Evolutionary conservation across 2,797 vertebrate genomes (phyloP).

Genomic region (Sebastes iracundus): DNA sequence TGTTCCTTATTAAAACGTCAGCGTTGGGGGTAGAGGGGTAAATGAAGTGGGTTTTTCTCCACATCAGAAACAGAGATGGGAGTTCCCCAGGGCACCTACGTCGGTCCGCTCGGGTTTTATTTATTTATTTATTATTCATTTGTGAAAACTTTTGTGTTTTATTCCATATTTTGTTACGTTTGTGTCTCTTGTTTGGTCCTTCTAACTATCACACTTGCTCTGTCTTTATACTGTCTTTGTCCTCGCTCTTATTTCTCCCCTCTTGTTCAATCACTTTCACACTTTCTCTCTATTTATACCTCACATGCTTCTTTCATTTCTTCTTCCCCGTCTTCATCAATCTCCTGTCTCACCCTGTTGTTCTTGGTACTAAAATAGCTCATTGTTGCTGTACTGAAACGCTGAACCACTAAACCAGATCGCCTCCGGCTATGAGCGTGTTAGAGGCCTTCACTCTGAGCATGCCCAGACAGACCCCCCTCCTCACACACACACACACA

Average conservation of each 20-base stretch:
- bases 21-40: neutral
- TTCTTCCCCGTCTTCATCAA: neutral
- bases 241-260: neutral
- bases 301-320: neutral
- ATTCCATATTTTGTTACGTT: no score
- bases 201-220: neutral
- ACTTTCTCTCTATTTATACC: neutral
- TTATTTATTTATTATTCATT: neutral
- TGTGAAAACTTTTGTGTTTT: neutral
- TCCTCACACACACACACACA: neutral
- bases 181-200: neutral
- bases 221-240: neutral
- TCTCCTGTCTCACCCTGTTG: neutral
- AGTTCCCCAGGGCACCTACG: conserved; percentile 32
- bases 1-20: conserved; percentile 51
- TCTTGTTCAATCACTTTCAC: neutral
- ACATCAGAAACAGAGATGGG: conserved; percentile 32
- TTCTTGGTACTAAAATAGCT: conserved; percentile 51
- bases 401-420: conserved; percentile 42
- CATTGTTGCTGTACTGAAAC: conserved; percentile 30
- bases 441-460: conserved; percentile 29
- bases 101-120: neutral
- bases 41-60: conserved; percentile 22
- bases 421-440: conserved; percentile 37
- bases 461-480: conserved; percentile 45